Conservation (phyloP, 2,797 vertebrate species). For the Orientallactaga sibirica region DNA sequence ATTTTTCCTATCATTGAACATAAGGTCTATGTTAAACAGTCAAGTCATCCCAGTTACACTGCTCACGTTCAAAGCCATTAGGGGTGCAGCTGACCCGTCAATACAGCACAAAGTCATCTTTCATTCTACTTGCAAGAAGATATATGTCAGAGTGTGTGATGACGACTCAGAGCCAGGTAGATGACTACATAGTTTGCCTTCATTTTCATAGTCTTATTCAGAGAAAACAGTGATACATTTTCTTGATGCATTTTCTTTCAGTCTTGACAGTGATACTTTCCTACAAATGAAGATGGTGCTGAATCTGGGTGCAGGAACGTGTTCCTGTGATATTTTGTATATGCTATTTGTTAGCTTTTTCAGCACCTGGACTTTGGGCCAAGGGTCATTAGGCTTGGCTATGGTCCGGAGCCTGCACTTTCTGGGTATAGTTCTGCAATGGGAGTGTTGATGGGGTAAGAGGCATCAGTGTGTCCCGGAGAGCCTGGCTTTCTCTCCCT, state of each 20-base stretch:
- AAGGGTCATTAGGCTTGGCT: not conserved
- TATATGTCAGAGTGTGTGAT: not conserved
- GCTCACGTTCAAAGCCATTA: slow-evolving; percentile 56
- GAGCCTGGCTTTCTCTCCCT: not conserved
- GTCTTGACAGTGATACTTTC: slow-evolving; percentile 26
- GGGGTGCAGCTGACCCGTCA: not conserved
- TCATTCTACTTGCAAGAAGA: not conserved
- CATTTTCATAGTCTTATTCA: not conserved
- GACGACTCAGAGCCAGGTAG: not conserved
- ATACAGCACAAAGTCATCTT: not conserved
- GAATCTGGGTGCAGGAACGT: not conserved
- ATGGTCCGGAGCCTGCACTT: not conserved
- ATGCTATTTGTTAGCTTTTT: not conserved
- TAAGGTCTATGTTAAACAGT: slow-evolving; percentile 46
- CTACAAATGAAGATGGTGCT: not conserved
- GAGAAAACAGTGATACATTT: not conserved
- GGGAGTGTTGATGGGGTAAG: not conserved
- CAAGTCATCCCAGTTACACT: not conserved
- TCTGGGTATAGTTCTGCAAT: not conserved
- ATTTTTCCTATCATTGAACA: not conserved
- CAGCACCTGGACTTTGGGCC: not conserved
- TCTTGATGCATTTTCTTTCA: not conserved
- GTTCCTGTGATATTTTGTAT: not conserved
- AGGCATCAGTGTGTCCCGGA: not conserved
- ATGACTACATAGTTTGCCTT: not conserved